These are phyloP conservation scores for Kryptolebias marmoratus DNA, from an alignment of 2,113 vertebrate genomes.

Conservation along the genomic window DNA sequence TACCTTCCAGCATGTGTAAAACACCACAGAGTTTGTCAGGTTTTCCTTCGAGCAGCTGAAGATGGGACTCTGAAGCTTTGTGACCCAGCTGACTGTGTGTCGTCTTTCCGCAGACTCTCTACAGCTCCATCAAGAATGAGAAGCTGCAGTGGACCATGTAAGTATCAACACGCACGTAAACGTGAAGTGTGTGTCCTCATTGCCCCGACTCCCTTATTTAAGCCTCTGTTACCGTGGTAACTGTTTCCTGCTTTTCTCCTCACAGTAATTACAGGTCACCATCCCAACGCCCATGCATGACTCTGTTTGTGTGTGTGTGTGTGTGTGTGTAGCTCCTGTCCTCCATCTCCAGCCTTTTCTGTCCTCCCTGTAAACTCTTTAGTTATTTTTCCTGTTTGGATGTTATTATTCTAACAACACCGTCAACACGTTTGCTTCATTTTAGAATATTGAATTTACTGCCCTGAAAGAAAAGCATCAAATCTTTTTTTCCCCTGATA, in stretches of 20 bases:
- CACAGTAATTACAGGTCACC: constrained; percentile 78
- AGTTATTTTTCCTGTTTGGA: neutral
- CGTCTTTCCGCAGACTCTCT: constrained; percentile 84
- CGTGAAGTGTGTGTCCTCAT: neutral
- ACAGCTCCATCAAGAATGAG: constrained; percentile 97
- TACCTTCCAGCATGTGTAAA: too few relatives aligned
- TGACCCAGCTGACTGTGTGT: neutral
- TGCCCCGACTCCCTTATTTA: constrained; percentile 52
- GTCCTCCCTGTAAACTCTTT: neutral
- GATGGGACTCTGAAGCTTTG: neutral
- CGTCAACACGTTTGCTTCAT: too few relatives aligned
- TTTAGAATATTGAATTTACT: too few relatives aligned
- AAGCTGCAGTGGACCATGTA: constrained; percentile 99
- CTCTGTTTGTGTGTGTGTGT: neutral
- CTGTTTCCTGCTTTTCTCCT: constrained; percentile 60
- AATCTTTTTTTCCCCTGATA: too few relatives aligned
- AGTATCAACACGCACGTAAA: constrained; percentile 65
- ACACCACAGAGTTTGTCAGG: too few relatives aligned
- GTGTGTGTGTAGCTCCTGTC: neutral
- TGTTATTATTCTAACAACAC: neutral
- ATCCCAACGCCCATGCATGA: constrained; percentile 35
- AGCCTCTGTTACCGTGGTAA: constrained; percentile 76
- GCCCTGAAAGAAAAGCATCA: too few relatives aligned
- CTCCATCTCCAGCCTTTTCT: neutral
- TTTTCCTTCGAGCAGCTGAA: neutral